Base-by-base conservation (phyloP, 2,797 vertebrate genomes). In the Miichthys miiuy region DNA sequence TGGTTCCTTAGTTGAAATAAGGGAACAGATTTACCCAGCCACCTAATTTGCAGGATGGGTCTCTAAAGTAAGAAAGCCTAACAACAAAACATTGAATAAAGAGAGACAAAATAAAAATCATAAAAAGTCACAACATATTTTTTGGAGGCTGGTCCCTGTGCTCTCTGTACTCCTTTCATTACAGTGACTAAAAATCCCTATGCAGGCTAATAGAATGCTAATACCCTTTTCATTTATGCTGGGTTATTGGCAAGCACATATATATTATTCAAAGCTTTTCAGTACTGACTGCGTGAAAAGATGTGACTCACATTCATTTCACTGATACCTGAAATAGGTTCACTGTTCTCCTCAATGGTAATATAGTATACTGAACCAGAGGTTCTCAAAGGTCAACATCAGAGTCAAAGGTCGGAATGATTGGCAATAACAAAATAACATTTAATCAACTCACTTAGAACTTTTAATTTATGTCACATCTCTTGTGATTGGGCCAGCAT, bases 201-300 rank as follows among this genome's bases (percentile, higher is more conserved):
- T 27, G 20, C 9, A 61, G 18, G 25, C 27, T 63, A 58, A 74
- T 4, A 68, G n/a, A 73, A 80, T 55, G 52, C 23, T 58, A 46
- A 57, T 44, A 38, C 5, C 46, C 47, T 62, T 75, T 66, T 72
- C 41, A 66, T 48, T 82, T 72, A 50, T 46, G 20, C 20, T 47
- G 16, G 62, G 70, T 62, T 78, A 77, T 68, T 77, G 75, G 73
- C 30, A 81, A 75, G 21, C 41, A 69, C 34, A 57, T 60, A 71
- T 84, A 41, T 48, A 86, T 85, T 73, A 83, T 84, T 86, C 68
- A 87, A 69, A 73, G 69, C 50, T 55, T 80, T 77, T 69, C 51
- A 84, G 81, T 30, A 60, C 17, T 52, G 58, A 65, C 62, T 71
- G 42, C 58, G 58, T 60, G 18, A 82, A 46, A n/a, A 61, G 42